phyloP scores from a whole-genome alignment of 2,797 vertebrate genomes.

The Graptemys geographica region DNA sequence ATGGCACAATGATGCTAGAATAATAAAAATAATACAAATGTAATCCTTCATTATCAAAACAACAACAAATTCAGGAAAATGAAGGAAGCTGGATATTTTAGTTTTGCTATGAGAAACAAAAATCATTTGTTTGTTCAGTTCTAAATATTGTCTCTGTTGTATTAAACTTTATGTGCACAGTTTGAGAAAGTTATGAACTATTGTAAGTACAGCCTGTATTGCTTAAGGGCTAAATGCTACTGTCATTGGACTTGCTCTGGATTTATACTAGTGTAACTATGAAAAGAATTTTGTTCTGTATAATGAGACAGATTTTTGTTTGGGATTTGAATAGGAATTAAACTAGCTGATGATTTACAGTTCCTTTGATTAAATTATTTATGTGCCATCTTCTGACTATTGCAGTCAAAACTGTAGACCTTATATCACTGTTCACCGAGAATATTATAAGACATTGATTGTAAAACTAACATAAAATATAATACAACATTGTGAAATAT shows the following conservation, averaged over 20 bases:
- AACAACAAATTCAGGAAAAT: not conserved
- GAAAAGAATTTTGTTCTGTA: rapidly evolving
- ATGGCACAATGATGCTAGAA: not conserved
- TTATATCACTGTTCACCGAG: slow-evolving; percentile 21
- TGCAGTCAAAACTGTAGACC: slow-evolving; percentile 54
- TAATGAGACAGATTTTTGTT: slow-evolving; percentile 30
- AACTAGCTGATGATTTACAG: slow-evolving; percentile 23
- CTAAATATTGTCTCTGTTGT: rapidly evolving
- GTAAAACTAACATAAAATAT: slow-evolving; percentile 53
- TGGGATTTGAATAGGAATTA: slow-evolving; percentile 44
- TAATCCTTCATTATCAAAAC: not conserved
- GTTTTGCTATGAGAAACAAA: not conserved
- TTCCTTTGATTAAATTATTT: slow-evolving; percentile 29
- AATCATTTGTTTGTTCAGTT: not conserved
- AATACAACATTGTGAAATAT: slow-evolving; percentile 43
- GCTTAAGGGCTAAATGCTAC: not conserved
- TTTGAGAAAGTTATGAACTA: not conserved
- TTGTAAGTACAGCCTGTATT: not conserved
- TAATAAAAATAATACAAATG: too few relatives aligned
- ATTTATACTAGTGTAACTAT: slow-evolving; percentile 1
- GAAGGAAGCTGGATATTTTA: not conserved
- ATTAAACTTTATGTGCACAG: not conserved
- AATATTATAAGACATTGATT: slow-evolving; percentile 57
- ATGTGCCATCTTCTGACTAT: slow-evolving; percentile 27
- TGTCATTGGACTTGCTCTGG: not conserved